Conservation (phyloP, 2,797 vertebrate species). For the Tympanoctomys barrerae region DNA sequence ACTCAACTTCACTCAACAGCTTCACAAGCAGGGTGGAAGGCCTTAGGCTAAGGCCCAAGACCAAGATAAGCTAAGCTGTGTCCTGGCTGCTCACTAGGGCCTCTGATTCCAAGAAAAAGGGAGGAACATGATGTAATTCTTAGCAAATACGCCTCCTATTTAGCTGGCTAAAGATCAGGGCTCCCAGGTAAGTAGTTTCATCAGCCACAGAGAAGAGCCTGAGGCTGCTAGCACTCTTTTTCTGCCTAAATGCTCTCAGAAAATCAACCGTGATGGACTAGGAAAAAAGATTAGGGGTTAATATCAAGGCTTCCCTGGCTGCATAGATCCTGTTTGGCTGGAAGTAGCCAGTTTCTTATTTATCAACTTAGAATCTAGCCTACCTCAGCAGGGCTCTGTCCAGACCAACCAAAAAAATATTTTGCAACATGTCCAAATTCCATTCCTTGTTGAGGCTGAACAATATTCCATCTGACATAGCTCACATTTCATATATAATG, state of each 20-base stretch:
- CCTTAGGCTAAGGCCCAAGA: background rate
- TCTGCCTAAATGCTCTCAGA: conserved; percentile 49
- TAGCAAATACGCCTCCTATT: conserved; percentile 3
- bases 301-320: background rate
- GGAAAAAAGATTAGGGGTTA: background rate
- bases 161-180: conserved; percentile 43
- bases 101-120: conserved; percentile 1
- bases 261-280: conserved; percentile 26
- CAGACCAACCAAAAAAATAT: background rate
- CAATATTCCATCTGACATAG: background rate
- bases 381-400: background rate
- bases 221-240: background rate
- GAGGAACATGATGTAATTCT: conserved; percentile 9
- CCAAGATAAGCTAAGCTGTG: background rate
- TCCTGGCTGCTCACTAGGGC: background rate
- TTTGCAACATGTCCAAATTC: background rate
- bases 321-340: conserved; percentile 23
- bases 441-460: background rate
- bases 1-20: background rate
- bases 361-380: conserved; percentile 5
- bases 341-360: background rate
- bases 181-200: conserved; percentile 31
- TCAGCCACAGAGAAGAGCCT: conserved; percentile 22
- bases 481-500: background rate
- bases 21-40: background rate